Conservation (phyloP, 1,140 invertebrate genomes). For the Lordiphosa mommai region DNA sequence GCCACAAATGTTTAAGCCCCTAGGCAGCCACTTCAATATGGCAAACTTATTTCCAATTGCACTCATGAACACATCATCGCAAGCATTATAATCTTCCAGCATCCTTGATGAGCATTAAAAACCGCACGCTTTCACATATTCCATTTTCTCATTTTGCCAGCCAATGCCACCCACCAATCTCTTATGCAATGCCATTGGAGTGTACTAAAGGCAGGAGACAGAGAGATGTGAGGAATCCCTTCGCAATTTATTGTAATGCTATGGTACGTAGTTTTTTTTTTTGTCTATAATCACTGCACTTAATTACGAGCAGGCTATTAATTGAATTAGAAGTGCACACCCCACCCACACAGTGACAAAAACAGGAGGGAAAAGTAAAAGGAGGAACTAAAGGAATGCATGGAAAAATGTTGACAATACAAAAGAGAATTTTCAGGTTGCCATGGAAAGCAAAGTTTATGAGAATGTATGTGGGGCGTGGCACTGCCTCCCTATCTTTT, state of each 20-base stretch:
- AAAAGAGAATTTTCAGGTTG: conserved; percentile 13
- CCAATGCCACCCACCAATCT: not conserved
- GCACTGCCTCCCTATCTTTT: not conserved
- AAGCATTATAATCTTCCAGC: conserved; percentile 16
- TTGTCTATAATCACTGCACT: conserved; percentile 53
- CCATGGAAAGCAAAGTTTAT: conserved; percentile 19
- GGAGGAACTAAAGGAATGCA: not conserved
- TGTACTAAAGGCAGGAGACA: not conserved
- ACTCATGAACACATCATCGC: conserved; percentile 27
- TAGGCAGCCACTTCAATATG: conserved; percentile 13
- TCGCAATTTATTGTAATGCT: conserved; percentile 34
- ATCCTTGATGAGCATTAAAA: conserved; percentile 41
- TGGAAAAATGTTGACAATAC: conserved; percentile 19
- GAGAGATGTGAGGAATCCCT: not conserved
- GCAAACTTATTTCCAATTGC: conserved; percentile 19
- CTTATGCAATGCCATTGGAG: conserved; percentile 6
- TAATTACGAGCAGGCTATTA: conserved; percentile 43
- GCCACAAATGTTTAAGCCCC: conserved; percentile 8
- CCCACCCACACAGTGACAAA: not conserved
- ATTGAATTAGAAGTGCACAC: conserved; percentile 38
- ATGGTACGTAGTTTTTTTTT: conserved; percentile 14
- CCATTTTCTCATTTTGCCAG: not conserved
- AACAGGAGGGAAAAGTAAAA: not conserved
- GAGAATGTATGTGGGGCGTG: not conserved
- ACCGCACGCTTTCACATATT: conserved; percentile 22